Evolutionary conservation across 2,888 invertebrate species (phyloP).

Genomic region (Leucophenga montana): DNA sequence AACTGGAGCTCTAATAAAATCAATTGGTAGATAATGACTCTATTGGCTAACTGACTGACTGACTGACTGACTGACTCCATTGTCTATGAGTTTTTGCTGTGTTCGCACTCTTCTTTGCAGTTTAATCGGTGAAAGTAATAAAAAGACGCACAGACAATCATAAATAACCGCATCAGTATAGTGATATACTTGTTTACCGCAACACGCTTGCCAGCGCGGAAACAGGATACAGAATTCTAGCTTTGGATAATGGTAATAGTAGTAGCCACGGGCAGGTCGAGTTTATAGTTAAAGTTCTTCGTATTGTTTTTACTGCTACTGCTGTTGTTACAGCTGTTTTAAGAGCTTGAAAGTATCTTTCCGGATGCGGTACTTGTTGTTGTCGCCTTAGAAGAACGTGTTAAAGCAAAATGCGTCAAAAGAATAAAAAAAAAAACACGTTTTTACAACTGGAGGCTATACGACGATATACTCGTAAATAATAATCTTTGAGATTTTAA

Average conservation of each 20-base stretch:
- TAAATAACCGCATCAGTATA: slow-evolving; percentile 32
- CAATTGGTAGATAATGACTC: slow-evolving; percentile 45
- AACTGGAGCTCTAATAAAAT: slow-evolving; percentile 34
- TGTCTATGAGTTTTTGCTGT: neutral
- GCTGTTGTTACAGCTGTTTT: neutral
- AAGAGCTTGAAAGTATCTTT: neutral
- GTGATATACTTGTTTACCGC: slow-evolving; percentile 44
- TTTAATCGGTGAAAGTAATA: neutral
- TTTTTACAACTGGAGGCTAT: too few species aligned
- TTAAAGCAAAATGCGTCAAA: too few species aligned
- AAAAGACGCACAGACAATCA: slow-evolving; percentile 16
- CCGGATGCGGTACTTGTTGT: too few species aligned
- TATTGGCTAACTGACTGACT: neutral
- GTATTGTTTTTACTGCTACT: neutral
- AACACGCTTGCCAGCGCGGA: slow-evolving; percentile 19
- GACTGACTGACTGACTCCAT: neutral
- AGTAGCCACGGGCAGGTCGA: slow-evolving; percentile 8
- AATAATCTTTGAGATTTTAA: too few species aligned
- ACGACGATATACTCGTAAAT: too few species aligned
- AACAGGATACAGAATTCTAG: neutral
- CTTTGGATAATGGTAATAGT: neutral
- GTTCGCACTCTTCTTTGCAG: neutral
- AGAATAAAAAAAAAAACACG: too few species aligned
- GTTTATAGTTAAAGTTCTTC: neutral
- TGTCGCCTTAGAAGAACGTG: too few species aligned